Base-by-base conservation (phyloP, 2,888 invertebrate genomes). In the Calephelis perditalis region DNA sequence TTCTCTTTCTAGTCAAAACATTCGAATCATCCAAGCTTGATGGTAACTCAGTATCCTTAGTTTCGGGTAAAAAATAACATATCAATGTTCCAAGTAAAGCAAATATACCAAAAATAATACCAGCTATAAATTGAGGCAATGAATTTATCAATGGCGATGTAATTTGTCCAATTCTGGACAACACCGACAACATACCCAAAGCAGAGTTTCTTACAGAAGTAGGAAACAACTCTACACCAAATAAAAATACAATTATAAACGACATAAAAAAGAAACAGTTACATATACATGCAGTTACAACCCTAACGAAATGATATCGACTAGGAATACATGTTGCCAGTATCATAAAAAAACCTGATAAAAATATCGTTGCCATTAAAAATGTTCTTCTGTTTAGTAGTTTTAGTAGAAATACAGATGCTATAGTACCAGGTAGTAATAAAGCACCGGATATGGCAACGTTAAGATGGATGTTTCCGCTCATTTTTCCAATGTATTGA, bases 171-270 rank as follows among this genome's bases (percentile, higher is more conserved):
- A 96, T 73, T 71, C 97, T 92, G 0, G 96, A 95, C 67, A 94
- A 91, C 85, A 96, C 94, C 0, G 96, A 96, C 56, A 96, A 93
- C 11, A 94, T 88, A 1, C 97, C 97, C 66, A 97, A 92, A 0
- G 95, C 96, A 57, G 95, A 94, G 75, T 96, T 97, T 40, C 97
- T 91, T 0, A 97, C 92, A 1, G 95, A 93, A 0, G 97, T 97
- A 0, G 97, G 97, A 76, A 96, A 97, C 15, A 96, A 79, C 81
- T 97, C 97, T 0, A 96, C 96, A 0, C 95, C 94, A 77, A 94
- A 97, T 15, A 97, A 92, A 77, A 96, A 97, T 6, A 94, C 94
- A 40, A 95, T 94, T 0, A 96, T 95, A 75, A 97, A 97, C 0
- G 94, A 93, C 56, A 96, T 92, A 0, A 96, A 95, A 69, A 95